Base-by-base conservation (phyloP, 2,113 vertebrate species). In the Crocuta crocuta region DNA sequence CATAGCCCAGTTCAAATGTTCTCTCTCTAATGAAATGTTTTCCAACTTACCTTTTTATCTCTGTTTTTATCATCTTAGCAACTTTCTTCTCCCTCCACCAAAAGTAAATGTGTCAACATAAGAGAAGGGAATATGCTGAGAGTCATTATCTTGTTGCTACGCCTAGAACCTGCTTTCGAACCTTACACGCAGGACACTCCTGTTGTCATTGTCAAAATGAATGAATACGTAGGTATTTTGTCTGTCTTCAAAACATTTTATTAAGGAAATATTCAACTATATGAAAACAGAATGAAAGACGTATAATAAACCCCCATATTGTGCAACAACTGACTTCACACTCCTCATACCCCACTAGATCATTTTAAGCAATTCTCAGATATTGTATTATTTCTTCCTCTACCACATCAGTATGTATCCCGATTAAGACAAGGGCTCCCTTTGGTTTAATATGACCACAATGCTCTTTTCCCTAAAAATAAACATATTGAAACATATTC, bases 301-400 rank as follows among this genome's bases (percentile, higher is more conserved):
- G 15, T 50, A 70, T 88, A 78, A 70, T 4, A 92, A 88, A 68
- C 28, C 4, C 21, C 12, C 48, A 48, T 58, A 11, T 35, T 74
- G 78, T 45, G 24, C 63, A 83, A 68, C 24, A 82, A 53, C 21
- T 16, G 43, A 83, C n/a, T 76, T 78, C 58, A 87, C 1, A 66
- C 21, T 66, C 58, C 80, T 78, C 9, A 45, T 0, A 45, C 24
- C 24, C 70, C 11, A 9, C 65, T 65, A 63, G 70, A 71, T 73
- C 53, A 63, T 78, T 96, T 88, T 92, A 76, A 68, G 66, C 58
- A 91, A 96, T 82, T 70, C 58, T 55, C 68, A 82, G n/a, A 71
- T 68, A 13, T 24, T 53, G 12, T 79, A 24, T 83, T n/a, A 61
- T 94, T 73, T 84, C 33, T 89, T 85, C 21, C 65, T 55, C 71